Base-by-base conservation (phyloP, 2,113 vertebrate species). In the Xiphias gladius region DNA sequence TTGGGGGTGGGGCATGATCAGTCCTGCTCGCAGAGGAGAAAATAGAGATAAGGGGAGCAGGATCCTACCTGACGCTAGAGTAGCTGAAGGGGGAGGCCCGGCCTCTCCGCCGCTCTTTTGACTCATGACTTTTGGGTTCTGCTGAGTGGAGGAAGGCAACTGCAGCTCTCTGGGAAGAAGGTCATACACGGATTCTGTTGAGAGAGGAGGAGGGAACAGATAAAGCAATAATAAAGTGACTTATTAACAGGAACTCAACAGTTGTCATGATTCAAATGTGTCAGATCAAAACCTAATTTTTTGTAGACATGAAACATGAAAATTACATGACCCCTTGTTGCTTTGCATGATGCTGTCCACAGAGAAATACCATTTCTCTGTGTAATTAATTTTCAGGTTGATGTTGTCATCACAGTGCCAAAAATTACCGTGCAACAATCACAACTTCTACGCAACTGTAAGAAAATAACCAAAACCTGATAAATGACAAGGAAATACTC, bases 61-160 rank as follows among this genome's bases (percentile, higher is more conserved):
- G 93, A 88, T 93, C 96, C 96, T 98, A 99, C 98, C 98, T 96
- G 97, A 96, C 96, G 97, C 96, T 82, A 97, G 93, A 85, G 96
- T 95, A 91, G 96, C 96, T 85, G 97, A 95, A 92, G 97, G 96
- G 87, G 97, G 96, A 93, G 97, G 96, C 70, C 96, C 96, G 50
- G 97, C 96, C 96, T 98, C 97, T 80, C 97, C 98, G 75, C 97
- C 98, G 1, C 98, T 99, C 89, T 96, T 99, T 96, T 99, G 98
- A 96, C 97, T 99, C 98, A 99, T 99, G 94, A 95, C 95, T 94
- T 96, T 95, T 92, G 94, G 94, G 85, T 93, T 95, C 91, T 95
- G 96, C 89, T 97, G 96, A 93, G 92, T 94, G 91, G 95, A 95
- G 92, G 96, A 95, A 89, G 97, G 96, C 91, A 98, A 96, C 95